Conservation (phyloP, 2,113 vertebrate species). For the Syngnathus floridae region DNA sequence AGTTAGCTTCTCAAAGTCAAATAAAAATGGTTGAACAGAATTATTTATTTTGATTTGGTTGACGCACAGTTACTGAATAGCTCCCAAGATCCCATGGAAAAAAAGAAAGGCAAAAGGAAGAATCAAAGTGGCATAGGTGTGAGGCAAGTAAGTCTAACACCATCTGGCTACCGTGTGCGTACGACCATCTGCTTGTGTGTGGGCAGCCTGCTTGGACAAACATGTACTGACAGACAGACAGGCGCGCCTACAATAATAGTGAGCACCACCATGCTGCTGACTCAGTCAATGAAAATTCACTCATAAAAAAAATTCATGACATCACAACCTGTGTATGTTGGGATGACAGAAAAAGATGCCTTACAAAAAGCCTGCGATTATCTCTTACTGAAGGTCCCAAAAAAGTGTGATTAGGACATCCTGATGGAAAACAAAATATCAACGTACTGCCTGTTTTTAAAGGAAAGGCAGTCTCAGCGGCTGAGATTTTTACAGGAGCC, state of each 20-base stretch:
- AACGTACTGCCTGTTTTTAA: constrained; percentile 5
- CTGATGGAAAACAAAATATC: too few relatives aligned
- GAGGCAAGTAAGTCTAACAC: constrained; percentile 50
- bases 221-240: not conserved
- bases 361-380: constrained; percentile 3
- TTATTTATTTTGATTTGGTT: not conserved
- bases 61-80: not conserved
- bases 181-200: constrained; percentile 33
- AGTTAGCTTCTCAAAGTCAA: too few relatives aligned
- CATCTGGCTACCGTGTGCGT: constrained; percentile 53
- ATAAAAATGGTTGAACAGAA: too few relatives aligned
- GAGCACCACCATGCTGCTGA: not conserved
- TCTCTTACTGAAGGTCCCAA: too few relatives aligned
- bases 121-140: constrained; percentile 28
- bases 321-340: not conserved
- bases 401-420: too few relatives aligned
- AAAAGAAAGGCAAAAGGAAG: constrained; percentile 15
- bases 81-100: not conserved
- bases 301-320: not conserved
- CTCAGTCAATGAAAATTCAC: not conserved
- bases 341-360: constrained; percentile 15
- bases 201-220: constrained; percentile 18
- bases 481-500: constrained; percentile 16
- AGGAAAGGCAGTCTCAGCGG: constrained; percentile 14
- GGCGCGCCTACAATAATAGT: not conserved